Conservation (phyloP, 1,140 invertebrate species). For the Scaptomyza pallida region DNA sequence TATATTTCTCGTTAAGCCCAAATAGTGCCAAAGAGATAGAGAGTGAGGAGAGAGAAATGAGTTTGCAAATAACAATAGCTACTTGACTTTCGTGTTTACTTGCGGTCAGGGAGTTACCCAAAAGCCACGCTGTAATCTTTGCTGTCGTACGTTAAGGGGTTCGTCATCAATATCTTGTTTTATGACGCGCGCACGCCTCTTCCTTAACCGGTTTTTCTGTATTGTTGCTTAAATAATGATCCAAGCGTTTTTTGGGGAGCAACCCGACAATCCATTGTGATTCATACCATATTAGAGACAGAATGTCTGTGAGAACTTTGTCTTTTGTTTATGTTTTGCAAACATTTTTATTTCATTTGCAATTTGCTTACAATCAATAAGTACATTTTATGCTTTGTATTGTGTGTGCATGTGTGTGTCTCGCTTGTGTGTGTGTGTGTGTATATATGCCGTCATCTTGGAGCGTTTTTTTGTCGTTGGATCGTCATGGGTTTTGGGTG, state of each 20-base stretch:
- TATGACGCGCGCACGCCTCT: conserved; percentile 43
- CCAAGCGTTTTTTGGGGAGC: conserved; percentile 23
- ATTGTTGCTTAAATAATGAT: conserved; percentile 13
- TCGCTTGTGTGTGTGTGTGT: conserved; percentile 11
- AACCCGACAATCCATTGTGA: conserved; percentile 35
- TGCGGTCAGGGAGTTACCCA: conserved; percentile 73
- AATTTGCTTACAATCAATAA: conserved; percentile 42
- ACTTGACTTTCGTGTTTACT: conserved; percentile 49
- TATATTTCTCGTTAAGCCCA: neutral
- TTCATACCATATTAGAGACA: conserved; percentile 41
- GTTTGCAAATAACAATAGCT: neutral
- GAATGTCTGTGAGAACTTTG: conserved; percentile 21
- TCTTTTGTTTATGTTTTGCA: conserved; percentile 55
- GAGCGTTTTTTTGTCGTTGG: conserved; percentile 23
- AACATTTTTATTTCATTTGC: conserved; percentile 61
- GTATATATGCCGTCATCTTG: conserved; percentile 41
- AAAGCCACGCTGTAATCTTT: conserved; percentile 34
- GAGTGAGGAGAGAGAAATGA: neutral
- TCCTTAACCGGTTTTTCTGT: conserved; percentile 49
- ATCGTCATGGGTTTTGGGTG: conserved; percentile 64
- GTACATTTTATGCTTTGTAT: conserved; percentile 17
- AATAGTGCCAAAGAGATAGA: neutral
- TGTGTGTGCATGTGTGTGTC: conserved; percentile 20
- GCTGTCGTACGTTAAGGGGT: conserved; percentile 17
- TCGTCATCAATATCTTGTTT: conserved; percentile 60